Conservation (phyloP, 2,113 vertebrate species). For the Henicopernis longicauda region DNA sequence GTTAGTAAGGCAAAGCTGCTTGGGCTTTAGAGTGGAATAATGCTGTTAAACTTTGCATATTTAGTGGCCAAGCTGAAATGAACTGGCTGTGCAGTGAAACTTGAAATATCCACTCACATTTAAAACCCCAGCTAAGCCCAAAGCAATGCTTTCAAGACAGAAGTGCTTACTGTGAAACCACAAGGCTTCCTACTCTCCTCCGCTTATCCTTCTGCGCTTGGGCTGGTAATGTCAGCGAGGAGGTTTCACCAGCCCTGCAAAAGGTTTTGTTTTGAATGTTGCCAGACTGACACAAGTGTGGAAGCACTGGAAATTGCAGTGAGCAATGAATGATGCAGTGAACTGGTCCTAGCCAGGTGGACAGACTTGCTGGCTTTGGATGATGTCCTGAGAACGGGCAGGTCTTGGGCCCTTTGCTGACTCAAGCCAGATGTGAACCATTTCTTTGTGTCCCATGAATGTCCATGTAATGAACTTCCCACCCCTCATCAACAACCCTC, state of each 20-base stretch:
- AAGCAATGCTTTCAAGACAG: neutral
- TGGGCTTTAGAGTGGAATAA: neutral
- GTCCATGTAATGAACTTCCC: neutral
- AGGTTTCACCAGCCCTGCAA: neutral
- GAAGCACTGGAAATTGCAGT: neutral
- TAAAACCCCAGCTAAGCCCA: neutral
- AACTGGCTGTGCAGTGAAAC: neutral
- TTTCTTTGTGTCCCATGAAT: neutral
- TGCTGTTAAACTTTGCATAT: neutral
- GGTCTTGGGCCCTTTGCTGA: neutral
- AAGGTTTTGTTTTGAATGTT: neutral
- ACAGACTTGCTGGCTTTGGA: neutral
- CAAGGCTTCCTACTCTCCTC: neutral
- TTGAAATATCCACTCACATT: neutral
- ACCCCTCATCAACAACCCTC: neutral
- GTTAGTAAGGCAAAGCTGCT: neutral
- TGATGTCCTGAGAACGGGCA: neutral
- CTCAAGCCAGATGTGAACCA: neutral
- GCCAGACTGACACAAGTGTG: neutral
- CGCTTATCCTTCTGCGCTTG: neutral
- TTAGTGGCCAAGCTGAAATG: neutral
- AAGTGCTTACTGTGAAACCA: neutral
- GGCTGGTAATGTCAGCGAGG: neutral
- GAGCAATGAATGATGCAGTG: neutral
- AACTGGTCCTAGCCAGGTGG: neutral